Evolutionary conservation across 2,888 invertebrate genomes (phyloP).

Genomic region (Drosophila recens): DNA sequence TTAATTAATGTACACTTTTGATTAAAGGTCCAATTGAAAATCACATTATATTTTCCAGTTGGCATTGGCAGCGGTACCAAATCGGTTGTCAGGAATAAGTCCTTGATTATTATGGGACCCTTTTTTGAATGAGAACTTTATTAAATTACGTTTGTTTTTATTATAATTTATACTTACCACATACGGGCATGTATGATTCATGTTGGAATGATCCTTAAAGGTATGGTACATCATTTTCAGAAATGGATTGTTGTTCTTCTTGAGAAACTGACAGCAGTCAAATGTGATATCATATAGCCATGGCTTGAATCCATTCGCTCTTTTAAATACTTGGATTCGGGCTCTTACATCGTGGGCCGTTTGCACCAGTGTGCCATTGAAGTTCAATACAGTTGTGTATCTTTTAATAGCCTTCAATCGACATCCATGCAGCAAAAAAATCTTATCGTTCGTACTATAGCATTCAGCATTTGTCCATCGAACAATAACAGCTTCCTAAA

Average conservation of each 20-base stretch:
- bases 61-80: slow-evolving; percentile 6
- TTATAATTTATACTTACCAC: slow-evolving; percentile 17
- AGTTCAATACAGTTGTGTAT: slow-evolving; percentile 13
- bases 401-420: slow-evolving; percentile 31
- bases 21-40: slow-evolving; percentile 2
- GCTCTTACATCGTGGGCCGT: slow-evolving; percentile 6
- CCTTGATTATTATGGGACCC: slow-evolving; percentile 12
- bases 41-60: slow-evolving; percentile 31
- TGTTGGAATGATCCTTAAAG: slow-evolving; percentile 26
- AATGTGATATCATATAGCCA: slow-evolving; percentile 17
- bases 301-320: slow-evolving; percentile 36
- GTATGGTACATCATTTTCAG: background rate
- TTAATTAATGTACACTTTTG: background rate
- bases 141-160: background rate
- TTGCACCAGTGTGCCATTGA: slow-evolving; percentile 7
- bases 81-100: slow-evolving; percentile 8
- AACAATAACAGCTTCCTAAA: slow-evolving; percentile 15
- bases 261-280: slow-evolving; percentile 23
- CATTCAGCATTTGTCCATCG: slow-evolving; percentile 30
- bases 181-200: slow-evolving; percentile 42
- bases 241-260: slow-evolving; percentile 19
- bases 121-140: background rate
- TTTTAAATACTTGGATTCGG: slow-evolving; percentile 7
- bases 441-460: slow-evolving; percentile 10
- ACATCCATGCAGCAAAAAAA: slow-evolving; percentile 10